Base-by-base conservation (phyloP, 2,888 invertebrate species). In the Celastrina argiolus region DNA sequence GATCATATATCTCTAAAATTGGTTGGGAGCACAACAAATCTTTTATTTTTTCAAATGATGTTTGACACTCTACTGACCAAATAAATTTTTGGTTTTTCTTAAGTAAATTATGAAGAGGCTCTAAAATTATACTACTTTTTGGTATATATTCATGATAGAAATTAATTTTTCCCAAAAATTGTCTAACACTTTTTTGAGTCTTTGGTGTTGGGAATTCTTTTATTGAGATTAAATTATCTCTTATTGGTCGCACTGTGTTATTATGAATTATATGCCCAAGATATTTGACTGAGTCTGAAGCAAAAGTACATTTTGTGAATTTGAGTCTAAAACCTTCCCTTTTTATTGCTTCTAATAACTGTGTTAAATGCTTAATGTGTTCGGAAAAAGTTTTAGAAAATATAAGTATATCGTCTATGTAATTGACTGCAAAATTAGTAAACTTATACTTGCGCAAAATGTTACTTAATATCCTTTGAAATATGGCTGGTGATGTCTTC, bases 401-500 rank as follows among this genome's bases (percentile, higher is more conserved):
- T 41, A 72, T 28, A 16, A 73, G 58, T n/a, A 70, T 66, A 14
- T 68, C 68, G 39, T 68, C 68, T 8, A 68, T 68, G 42, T 42
- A 68, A 66, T 66, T 66, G 3, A 63, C 66, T 39, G 56, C 18
- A 56, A 68, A 67, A 45, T n/a, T 42, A 14, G 58, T 28, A 14
- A 67, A 56, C 31, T 68, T 66, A 56, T 69, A 59, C 34, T 71
- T 70, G 45, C 69, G 66, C 28, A 71, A 26, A 14, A 71, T 67
- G 31, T 61, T 70, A 39, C 66, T 56, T 22, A 70, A 51, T 64
- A 70, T 68, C 34, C 65, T 68, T 67, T 79, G 75, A 70, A 79
- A 78, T 31, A 77, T 74, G 6, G 73, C 69, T 56, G 75, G 74
- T 12, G 76, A 73, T 3, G 77, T 72, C 66, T 74, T 77, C 6